These are phyloP conservation scores for Pristionchus arcanus DNA, from an alignment of 2,888 invertebrate genomes.

Conservation along the genomic window DNA sequence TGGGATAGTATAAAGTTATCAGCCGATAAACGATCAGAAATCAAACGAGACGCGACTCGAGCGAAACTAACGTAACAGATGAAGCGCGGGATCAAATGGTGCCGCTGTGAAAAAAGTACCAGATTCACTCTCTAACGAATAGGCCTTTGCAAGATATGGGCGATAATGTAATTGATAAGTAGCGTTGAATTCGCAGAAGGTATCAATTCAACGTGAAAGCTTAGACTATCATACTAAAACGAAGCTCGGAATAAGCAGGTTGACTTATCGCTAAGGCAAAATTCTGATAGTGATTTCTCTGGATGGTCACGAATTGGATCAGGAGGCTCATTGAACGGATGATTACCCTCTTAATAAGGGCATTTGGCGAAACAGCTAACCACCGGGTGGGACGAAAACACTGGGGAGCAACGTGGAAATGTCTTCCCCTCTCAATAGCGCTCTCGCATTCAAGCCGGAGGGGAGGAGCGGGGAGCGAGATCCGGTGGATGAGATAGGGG, in stretches of 20 bases:
- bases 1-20: neutral
- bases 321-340: too few relatives aligned
- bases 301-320: too few relatives aligned
- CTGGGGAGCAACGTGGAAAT: conserved; percentile 27
- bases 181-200: too few relatives aligned
- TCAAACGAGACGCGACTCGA: neutral
- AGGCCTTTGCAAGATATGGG: too few relatives aligned
- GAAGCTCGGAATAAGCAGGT: neutral
- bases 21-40: neutral
- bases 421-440: neutral
- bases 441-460: neutral
- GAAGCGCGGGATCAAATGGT: neutral
- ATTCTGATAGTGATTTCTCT: too few relatives aligned
- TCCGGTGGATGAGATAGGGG: conserved; percentile 30
- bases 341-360: neutral
- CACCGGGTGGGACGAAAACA: neutral
- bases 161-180: too few relatives aligned
- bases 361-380: neutral
- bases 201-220: too few relatives aligned
- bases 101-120: neutral
- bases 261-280: too few relatives aligned
- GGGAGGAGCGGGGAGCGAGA: conserved; percentile 53
- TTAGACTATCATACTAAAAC: neutral
- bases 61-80: neutral
- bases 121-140: too few relatives aligned